Percentiles rank a stretch among this genome's conserved stretches.
Conservation (phyloP, 2,888 invertebrate genomes). For the Cecidostiba fungosa region DNA sequence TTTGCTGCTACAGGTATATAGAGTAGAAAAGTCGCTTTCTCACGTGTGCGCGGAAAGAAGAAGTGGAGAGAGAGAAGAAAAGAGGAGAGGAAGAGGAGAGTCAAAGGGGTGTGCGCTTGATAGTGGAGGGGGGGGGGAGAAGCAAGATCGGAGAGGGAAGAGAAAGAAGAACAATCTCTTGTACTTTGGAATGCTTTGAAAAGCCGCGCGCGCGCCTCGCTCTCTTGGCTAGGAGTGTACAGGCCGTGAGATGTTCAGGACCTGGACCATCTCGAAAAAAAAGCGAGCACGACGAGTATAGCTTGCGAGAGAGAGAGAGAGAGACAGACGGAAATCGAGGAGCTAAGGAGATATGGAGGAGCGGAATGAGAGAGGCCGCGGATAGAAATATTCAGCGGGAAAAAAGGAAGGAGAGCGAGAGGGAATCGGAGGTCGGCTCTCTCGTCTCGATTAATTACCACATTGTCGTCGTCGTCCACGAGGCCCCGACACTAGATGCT, state of each 20-base stretch:
- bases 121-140: conserved; percentile 32
- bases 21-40: conserved; percentile 51
- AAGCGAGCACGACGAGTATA: conserved; percentile 62
- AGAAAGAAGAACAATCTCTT: conserved; percentile 73
- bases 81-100: conserved; percentile 60
- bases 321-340: conserved; percentile 58
- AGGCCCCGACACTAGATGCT: conserved; percentile 71
- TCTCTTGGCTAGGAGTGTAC: conserved; percentile 71
- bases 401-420: conserved; percentile 62
- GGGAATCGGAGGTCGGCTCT: conserved; percentile 71
- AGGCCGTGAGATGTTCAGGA: conserved; percentile 72
- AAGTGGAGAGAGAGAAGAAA: conserved; percentile 68
- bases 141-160: conserved; percentile 63
- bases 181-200: conserved; percentile 80
- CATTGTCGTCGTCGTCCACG: conserved; percentile 75
- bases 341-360: conserved; percentile 47
- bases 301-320: conserved; percentile 61
- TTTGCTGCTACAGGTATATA: not conserved
- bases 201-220: conserved; percentile 73
- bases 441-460: conserved; percentile 79
- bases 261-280: conserved; percentile 74
- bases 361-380: conserved; percentile 51
- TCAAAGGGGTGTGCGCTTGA: conserved; percentile 48
- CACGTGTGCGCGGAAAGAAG: conserved; percentile 48
- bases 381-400: conserved; percentile 63